Conservation (phyloP, 2,888 invertebrate genomes). For the Dimorphilus gyrociliatus region DNA sequence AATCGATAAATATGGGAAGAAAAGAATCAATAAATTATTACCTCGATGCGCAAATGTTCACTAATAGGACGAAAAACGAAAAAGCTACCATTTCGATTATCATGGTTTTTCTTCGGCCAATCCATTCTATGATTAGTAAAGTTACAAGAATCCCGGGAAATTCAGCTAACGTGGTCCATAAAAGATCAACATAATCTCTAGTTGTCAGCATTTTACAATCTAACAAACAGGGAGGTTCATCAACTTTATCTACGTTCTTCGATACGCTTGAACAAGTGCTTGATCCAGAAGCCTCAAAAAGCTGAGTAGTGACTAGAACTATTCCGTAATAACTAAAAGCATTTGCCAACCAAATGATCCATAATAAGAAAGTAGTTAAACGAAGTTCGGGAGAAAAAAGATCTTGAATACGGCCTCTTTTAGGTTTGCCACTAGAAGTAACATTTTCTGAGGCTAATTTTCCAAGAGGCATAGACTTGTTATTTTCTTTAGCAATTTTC, state of each 20-base stretch:
- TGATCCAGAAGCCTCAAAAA: slow-evolving; percentile 61
- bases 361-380: slow-evolving; percentile 65
- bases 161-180: slow-evolving; percentile 85
- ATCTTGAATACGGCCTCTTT: slow-evolving; percentile 37
- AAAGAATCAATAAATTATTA: slow-evolving; percentile 11
- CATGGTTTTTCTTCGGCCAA: slow-evolving; percentile 80
- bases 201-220: slow-evolving; percentile 50
- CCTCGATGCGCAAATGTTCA: slow-evolving; percentile 53
- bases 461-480: slow-evolving; percentile 69
- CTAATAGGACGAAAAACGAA: slow-evolving; percentile 48
- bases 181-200: slow-evolving; percentile 72
- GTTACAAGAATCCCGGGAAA: slow-evolving; percentile 85
- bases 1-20: neutral
- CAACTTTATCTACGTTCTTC: neutral
- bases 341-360: slow-evolving; percentile 87
- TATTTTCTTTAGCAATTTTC: slow-evolving; percentile 71
- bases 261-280: too few relatives aligned
- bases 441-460: too few relatives aligned
- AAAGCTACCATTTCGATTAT: slow-evolving; percentile 76
- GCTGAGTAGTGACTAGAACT: slow-evolving; percentile 80
- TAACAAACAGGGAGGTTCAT: slow-evolving; percentile 21
- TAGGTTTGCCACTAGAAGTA: too few relatives aligned
- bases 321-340: slow-evolving; percentile 89
- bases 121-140: slow-evolving; percentile 69
- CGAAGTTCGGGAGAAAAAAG: slow-evolving; percentile 56